Base-by-base conservation (phyloP, 2,797 vertebrate species). In the Muscicapa comitata region DNA sequence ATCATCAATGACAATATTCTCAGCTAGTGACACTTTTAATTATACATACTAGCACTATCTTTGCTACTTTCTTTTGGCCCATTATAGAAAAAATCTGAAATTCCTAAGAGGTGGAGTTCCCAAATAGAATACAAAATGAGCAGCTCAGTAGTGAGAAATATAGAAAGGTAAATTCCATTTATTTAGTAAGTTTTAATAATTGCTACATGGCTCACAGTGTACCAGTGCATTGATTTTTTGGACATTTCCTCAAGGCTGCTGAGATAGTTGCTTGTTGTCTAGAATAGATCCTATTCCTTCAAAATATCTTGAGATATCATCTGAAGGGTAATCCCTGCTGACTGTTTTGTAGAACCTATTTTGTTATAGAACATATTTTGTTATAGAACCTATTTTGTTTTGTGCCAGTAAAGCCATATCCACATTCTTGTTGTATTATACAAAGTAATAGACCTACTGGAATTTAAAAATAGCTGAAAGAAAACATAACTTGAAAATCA, bases 401-500 rank as follows among this genome's bases (percentile, higher is more conserved):
- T 70, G 8, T 53, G 18, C 17, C 48, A 80, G 70, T 87, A 83
- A 95, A 97, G 47, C 43, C 59, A 67, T 94, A 96, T 95, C 96
- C 86, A 91, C n/a, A 85, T 59, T 83, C 61, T 95, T 95, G 47
- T 94, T 97, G 93, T 92, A 73, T 84, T 94, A 93, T 66, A 83
- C 51, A 88, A 94, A 94, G 73, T 88, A 94, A 88, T 45, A 94
- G 77, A 95, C 58, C 84, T 93, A 95, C 51, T 89, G 79, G 40
- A 92, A 86, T 95, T 96, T 97, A 91, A 96, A 98, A 96, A 95
- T 28, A 68, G 48, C 53, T 65, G 76, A 74, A 82, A 95, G 38
- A 94, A 96, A 97, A 93, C 26, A 74, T 79, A 80, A 90, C 35
- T 94, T 92, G 73, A 93, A 97, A 96, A 97, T 96, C 72, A 67